Base-by-base conservation (phyloP, 2,888 invertebrate genomes). In the Apocheima hispidaria region DNA sequence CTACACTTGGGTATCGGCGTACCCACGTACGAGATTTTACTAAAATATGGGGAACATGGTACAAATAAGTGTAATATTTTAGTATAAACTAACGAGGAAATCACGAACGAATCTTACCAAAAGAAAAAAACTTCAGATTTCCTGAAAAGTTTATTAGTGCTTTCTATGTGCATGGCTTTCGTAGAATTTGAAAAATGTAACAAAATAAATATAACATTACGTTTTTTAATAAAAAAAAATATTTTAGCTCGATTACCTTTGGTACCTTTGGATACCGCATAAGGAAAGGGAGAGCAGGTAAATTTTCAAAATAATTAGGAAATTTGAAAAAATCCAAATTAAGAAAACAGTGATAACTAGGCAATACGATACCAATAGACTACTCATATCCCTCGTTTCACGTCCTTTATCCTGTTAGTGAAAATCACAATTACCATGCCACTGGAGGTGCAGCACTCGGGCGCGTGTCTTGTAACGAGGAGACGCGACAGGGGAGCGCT, bases 341-440 rank as follows among this genome's bases (percentile, higher is more conserved):
- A n/a, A n/a, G n/a, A n/a, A n/a, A n/a, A n/a, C n/a, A n/a, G n/a
- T 54, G 10, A 38, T 83, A 84, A 84, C 83, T 83, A 36, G 16
- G 21, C 82, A 84, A 89, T 89, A 88, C 87, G 74, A 86, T 88
- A 90, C 88, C 88, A 78, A 84, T 80, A 75, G 51, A 77, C 79
- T 80, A 78, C 7, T 36, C 36, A 54, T 58, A 60, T 63, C 59
- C 63, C 28, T 36, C 30, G 72, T 26, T 44, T 30, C 30, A 53
- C 51, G 57, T 64, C 23, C 53, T 55, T 40, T 58, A 62, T 67
- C 65, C 69, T 60, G 60, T 49, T 51, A 63, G 46, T 54, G 57
- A 56, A 55, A 71, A 75, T 81, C 90, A 90, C 89, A 81, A 77
- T 91, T 90, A 92, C 90, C 92, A 92, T 92, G 88, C 88, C 90